Base-by-base conservation (phyloP, 2,797 vertebrate genomes). In the Tinamus major region DNA sequence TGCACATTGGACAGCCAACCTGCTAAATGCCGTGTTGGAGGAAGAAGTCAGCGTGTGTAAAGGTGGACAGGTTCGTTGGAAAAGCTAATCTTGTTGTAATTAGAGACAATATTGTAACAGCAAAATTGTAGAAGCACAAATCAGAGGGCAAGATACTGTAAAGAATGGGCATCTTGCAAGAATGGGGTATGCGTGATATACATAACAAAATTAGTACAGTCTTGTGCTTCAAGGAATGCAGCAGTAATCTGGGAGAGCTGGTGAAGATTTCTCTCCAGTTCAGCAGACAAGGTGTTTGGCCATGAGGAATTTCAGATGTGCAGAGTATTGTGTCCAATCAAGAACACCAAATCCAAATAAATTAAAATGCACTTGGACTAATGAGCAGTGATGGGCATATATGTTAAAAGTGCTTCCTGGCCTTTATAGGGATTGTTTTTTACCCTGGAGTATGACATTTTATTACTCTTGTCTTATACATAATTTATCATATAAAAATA, bases 401-500 rank as follows among this genome's bases (percentile, higher is more conserved):
- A 48, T 0, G 0, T 72, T 67, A 27, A 79, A 92, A 95, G 82
- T 79, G 62, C 85, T 93, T 70, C 53, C 92, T 94, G 94, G 93
- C 91, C 94, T 95, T 96, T 95, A 10, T 48, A 26, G 75, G 77
- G 56, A 77, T 89, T 76, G 74, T 77, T 87, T 88, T 67, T 92
- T 76, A 88, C 89, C 87, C 89, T 70, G 44, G 78, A 96, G 93
- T 79, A 46, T 37, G 56, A 77, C 67, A 79, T 92, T 89, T 93
- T 88, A 95, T 94, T 91, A 70, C 63, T 92, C 42, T 80, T 20
- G 5, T 56, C 70, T 89, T 88, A 85, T 94, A 83, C 74, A 76
- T 90, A 77, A 95, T 92, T 92, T 94, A 92, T 89, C 51, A 12
- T 84, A 89, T 74, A 84, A 93, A 96, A 96, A 96, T 84, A 95